Conservation (phyloP, 30 jellyfish, hydroid and myxozoan species). For the Cassiopea andromeda region DNA sequence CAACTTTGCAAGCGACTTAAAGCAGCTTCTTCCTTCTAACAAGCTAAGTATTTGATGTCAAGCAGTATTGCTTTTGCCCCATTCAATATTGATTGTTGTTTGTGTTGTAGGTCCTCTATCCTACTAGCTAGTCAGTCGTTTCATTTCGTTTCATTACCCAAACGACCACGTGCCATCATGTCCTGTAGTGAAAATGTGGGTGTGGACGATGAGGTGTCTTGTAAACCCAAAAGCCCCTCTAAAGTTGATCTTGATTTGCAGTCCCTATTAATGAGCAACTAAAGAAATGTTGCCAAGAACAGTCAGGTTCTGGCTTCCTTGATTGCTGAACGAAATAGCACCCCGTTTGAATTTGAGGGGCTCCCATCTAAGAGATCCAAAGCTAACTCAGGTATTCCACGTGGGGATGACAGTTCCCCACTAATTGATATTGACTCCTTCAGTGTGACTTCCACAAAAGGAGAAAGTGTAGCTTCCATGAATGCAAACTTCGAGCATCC, state of each 20-base stretch:
- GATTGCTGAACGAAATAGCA: slow-evolving; percentile 30
- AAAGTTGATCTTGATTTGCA: slow-evolving; percentile 23
- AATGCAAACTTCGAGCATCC: slow-evolving; percentile 36
- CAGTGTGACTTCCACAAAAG: slow-evolving; percentile 30
- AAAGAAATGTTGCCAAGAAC: slow-evolving; percentile 39
- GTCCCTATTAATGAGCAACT: slow-evolving; percentile 12
- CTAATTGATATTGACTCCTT: slow-evolving; percentile 17
- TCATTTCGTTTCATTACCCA: not conserved
- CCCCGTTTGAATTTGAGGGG: slow-evolving; percentile 18
- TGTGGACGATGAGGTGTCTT: slow-evolving; percentile 15
- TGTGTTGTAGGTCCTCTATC: not conserved
- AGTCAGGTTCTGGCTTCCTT: slow-evolving; percentile 38
- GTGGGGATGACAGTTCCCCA: slow-evolving; percentile 23
- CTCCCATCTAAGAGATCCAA: not conserved
- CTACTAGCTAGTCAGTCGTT: not conserved
- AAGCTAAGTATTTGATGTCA: not conserved
- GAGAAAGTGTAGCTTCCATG: slow-evolving; percentile 22
- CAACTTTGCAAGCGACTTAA: not conserved
- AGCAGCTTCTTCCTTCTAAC: slow-evolving; percentile 5
- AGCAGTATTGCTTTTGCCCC: not conserved
- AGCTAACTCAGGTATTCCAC: not conserved
- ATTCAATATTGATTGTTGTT: not conserved
- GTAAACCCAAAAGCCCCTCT: slow-evolving; percentile 14
- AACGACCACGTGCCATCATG: not conserved
- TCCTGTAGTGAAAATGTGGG: slow-evolving; percentile 29